These are phyloP conservation scores for Etia nguti DNA, from an alignment of 2,113 vertebrate genomes.

Conservation along the genomic window DNA sequence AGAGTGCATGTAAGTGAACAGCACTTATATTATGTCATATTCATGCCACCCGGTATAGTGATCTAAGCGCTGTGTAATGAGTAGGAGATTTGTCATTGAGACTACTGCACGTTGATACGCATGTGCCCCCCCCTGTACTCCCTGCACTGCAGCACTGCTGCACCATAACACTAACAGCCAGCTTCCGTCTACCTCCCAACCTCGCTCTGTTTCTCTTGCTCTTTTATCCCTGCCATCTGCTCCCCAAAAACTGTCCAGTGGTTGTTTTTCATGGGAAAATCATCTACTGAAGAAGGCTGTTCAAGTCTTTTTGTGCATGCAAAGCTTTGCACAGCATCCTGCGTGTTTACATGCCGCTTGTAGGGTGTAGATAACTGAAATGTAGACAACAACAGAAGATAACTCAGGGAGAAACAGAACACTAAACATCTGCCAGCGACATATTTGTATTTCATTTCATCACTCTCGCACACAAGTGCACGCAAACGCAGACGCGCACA, in stretches of 20 bases:
- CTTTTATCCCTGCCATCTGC: conserved; percentile 43
- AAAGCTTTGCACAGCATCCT: not conserved
- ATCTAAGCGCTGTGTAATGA: conserved; percentile 31
- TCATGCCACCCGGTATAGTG: conserved; percentile 9
- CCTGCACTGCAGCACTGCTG: conserved; percentile 62
- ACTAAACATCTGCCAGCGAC: not conserved
- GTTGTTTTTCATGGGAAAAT: conserved; percentile 1
- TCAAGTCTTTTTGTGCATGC: not conserved
- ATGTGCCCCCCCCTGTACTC: conserved; percentile 36
- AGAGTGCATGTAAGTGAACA: not conserved
- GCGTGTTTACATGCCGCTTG: not conserved
- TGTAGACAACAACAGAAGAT: not conserved
- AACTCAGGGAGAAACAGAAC: not conserved
- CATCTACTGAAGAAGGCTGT: not conserved
- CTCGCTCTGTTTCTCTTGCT: not conserved
- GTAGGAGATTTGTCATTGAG: conserved; percentile 53
- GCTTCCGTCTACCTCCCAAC: not conserved
- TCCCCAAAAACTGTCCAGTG: conserved; percentile 20
- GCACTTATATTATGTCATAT: conserved; percentile 40
- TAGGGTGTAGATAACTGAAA: not conserved
- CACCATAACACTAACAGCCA: conserved; percentile 47
- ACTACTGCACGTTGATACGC: conserved; percentile 55
- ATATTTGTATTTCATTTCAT: not conserved
- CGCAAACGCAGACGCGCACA: not conserved
- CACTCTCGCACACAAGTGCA: not conserved